Conservation (phyloP, 2,888 invertebrate genomes). For the Spilosoma lubricipeda region DNA sequence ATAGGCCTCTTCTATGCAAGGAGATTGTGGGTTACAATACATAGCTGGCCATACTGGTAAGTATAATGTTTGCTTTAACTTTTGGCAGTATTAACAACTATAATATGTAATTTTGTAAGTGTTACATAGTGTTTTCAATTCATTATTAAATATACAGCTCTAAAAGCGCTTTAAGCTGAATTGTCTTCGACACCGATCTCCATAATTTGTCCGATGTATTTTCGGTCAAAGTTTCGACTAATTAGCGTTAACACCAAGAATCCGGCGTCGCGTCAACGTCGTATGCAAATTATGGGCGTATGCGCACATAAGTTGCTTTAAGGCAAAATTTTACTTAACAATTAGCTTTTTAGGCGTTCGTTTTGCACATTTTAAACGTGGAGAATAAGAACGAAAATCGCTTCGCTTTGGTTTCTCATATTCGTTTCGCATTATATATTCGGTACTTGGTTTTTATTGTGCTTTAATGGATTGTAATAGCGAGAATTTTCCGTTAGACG, state of each 20-base stretch:
- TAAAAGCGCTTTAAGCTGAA: background rate
- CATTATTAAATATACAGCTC: background rate
- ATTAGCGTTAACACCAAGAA: constrained; percentile 46
- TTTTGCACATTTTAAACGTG: background rate
- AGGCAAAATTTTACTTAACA: constrained; percentile 4
- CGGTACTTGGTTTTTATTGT: background rate
- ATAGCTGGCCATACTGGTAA: no score
- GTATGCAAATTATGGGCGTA: constrained; percentile 38
- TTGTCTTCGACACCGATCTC: constrained; percentile 11
- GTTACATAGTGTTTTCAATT: background rate
- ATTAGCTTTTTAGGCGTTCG: background rate
- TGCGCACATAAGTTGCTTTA: constrained; percentile 12
- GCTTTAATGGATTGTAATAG: background rate
- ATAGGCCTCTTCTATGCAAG: no score
- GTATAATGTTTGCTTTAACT: no score
- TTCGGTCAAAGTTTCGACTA: constrained; percentile 27
- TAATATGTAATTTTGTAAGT: background rate
- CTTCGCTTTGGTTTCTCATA: background rate
- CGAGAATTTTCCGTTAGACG: background rate
- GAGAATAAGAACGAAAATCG: background rate
- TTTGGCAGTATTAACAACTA: no score
- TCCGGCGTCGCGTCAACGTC: constrained; percentile 18
- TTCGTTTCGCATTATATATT: constrained; percentile 1
- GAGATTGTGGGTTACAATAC: no score
- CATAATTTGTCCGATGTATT: background rate